A percentile compares a stretch with the other conserved stretches of the same genome.
Evolutionary conservation across 2,797 vertebrate species (phyloP).

Genomic region (Tokudaia tokunoshimensis): DNA sequence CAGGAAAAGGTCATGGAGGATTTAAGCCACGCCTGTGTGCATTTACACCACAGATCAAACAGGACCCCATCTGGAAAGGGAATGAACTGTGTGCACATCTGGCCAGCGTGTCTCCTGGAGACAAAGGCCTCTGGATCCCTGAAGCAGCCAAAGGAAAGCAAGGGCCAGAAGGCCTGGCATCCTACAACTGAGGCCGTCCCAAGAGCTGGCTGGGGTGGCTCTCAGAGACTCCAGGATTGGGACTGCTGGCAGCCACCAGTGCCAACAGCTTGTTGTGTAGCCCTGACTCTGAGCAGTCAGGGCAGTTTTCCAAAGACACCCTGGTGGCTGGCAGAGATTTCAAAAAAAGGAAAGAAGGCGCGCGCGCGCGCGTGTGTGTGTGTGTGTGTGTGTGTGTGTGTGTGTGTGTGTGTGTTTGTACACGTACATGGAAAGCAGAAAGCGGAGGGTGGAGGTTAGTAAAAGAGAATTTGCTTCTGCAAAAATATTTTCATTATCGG

Average conservation of each 20-base stretch:
- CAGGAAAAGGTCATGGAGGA: slow-evolving; percentile 7
- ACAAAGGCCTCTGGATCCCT: background rate
- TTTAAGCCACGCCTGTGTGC: background rate
- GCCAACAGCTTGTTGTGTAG: slow-evolving; percentile 44
- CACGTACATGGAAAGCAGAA: too few relatives aligned
- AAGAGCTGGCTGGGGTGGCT: background rate
- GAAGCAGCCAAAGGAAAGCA: background rate
- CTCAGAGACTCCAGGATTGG: slow-evolving; percentile 38
- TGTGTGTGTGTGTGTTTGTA: background rate
- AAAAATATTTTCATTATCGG: slow-evolving; percentile 55
- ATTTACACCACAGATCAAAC: background rate
- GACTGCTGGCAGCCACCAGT: slow-evolving; percentile 42
- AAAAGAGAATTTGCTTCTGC: slow-evolving; percentile 57
- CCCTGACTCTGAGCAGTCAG: slow-evolving; percentile 56
- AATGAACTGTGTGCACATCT: slow-evolving; percentile 16
- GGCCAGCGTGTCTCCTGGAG: background rate
- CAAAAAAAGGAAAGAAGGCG: background rate
- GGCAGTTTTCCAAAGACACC: slow-evolving; percentile 64
- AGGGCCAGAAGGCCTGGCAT: slow-evolving; percentile 7
- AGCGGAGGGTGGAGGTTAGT: background rate
- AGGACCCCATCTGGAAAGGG: background rate
- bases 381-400: background rate
- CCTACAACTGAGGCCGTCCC: background rate
- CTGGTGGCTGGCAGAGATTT: slow-evolving; percentile 47
- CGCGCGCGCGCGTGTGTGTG: background rate